phyloP scores from a whole-genome alignment of 2,113 vertebrate genomes.

The Dipodomys stephensi region DNA sequence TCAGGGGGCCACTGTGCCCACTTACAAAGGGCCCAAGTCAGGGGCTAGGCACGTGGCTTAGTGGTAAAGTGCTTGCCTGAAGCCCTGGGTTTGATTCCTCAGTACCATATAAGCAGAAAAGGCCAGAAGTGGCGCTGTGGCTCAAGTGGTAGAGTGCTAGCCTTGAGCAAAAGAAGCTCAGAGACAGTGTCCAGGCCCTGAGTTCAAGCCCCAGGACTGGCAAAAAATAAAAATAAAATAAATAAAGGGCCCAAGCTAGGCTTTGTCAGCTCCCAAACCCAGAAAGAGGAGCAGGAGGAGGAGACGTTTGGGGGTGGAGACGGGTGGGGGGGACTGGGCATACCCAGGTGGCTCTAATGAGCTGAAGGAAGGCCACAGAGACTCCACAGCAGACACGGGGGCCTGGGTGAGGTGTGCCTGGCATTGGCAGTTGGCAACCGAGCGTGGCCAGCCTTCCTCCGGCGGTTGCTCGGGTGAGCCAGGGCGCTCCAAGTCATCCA shows the following conservation, averaged over 20 bases:
- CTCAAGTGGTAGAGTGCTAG: no score
- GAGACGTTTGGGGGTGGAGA: not conserved
- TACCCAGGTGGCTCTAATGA: conserved; percentile 50
- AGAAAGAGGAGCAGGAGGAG: not conserved
- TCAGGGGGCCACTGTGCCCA: not conserved
- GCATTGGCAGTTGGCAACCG: fast-evolving
- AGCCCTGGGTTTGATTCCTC: no score
- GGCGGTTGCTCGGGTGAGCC: conserved; percentile 29
- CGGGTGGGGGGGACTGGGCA: not conserved
- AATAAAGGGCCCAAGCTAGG: not conserved
- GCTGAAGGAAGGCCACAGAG: not conserved
- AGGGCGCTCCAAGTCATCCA: not conserved
- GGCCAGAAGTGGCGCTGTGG: no score
- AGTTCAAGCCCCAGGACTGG: no score
- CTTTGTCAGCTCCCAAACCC: not conserved
- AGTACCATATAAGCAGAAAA: no score
- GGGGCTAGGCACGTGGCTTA: no score
- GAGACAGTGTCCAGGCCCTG: no score
- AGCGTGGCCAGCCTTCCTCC: not conserved
- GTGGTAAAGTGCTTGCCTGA: no score
- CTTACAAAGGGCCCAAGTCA: not conserved
- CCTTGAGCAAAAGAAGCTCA: no score
- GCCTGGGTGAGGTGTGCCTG: not conserved
- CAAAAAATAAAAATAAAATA: no score
- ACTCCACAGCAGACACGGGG: not conserved